phyloP scores from a whole-genome alignment of 2,797 vertebrate genomes.

The Acanthiza pusilla region DNA sequence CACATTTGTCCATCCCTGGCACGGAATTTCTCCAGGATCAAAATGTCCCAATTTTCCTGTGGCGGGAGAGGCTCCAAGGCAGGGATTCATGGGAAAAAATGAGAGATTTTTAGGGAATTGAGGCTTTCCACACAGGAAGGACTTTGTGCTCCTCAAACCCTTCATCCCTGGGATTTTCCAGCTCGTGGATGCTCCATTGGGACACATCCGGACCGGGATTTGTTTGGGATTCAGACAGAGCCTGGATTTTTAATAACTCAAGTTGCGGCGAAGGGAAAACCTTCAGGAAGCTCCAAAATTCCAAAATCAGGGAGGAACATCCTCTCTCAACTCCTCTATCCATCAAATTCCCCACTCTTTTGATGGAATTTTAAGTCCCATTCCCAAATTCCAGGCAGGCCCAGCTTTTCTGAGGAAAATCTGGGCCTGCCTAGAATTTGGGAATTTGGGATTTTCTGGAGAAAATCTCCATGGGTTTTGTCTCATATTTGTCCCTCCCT shows the following conservation, averaged over 20 bases:
- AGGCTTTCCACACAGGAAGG: not conserved
- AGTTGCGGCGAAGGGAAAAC: not conserved
- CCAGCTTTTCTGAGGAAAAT: not conserved
- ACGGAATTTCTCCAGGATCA: not conserved
- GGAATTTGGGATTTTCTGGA: too few species aligned
- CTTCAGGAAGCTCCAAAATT: not conserved
- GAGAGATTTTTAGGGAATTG: not conserved
- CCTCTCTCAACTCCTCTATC: not conserved
- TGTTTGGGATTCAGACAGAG: too few species aligned
- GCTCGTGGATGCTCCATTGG: too few species aligned
- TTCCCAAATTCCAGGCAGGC: not conserved
- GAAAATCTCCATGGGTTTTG: too few species aligned
- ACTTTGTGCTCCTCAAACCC: not conserved
- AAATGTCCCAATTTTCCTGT: not conserved
- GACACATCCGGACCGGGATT: too few species aligned
- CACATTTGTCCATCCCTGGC: not conserved
- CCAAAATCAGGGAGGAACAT: not conserved
- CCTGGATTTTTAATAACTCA: not conserved
- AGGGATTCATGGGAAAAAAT: not conserved
- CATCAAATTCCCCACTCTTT: not conserved
- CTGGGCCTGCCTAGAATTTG: too few species aligned
- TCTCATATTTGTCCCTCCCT: not conserved
- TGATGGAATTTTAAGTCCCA: not conserved
- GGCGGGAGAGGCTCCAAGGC: not conserved
- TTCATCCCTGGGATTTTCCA: not conserved